phyloP scores from a whole-genome alignment of 2,797 vertebrate species.

The Leptoclinus maculatus region DNA sequence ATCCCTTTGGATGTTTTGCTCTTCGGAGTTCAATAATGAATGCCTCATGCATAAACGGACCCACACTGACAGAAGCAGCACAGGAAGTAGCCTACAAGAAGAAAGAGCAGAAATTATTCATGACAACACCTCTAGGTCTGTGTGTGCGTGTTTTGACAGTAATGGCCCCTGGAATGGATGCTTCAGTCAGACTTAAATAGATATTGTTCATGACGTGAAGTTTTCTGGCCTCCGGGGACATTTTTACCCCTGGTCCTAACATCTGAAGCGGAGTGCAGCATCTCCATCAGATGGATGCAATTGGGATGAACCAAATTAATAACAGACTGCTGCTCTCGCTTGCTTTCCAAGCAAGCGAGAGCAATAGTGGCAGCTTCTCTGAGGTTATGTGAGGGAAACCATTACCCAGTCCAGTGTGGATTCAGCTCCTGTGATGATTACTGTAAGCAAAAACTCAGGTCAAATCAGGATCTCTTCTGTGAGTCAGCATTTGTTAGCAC shows the following conservation, averaged over 20 bases:
- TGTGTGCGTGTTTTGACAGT: slow-evolving; percentile 54
- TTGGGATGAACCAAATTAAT: slow-evolving; percentile 13
- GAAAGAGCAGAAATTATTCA: slow-evolving; percentile 74
- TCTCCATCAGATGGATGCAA: slow-evolving; percentile 36
- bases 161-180: slow-evolving; percentile 67
- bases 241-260: slow-evolving; percentile 30
- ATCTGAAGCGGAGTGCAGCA: slow-evolving; percentile 30
- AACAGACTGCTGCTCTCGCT: slow-evolving; percentile 11
- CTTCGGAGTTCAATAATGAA: slow-evolving; percentile 72
- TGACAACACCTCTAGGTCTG: slow-evolving; percentile 68
- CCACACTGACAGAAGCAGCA: slow-evolving; percentile 63
- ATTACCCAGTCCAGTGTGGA: background rate
- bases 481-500: slow-evolving; percentile 41
- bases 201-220: slow-evolving; percentile 44
- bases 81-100: slow-evolving; percentile 69
- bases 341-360: background rate
- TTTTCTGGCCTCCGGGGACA: slow-evolving; percentile 39
- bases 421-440: background rate
- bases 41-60: slow-evolving; percentile 72
- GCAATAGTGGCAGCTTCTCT: slow-evolving; percentile 13
- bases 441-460: slow-evolving; percentile 5
- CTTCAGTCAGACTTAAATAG: slow-evolving; percentile 64
- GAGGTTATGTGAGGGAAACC: slow-evolving; percentile 5
- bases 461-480: slow-evolving; percentile 16
- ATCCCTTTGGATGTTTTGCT: slow-evolving; percentile 57